phyloP scores from a whole-genome alignment of 2,797 vertebrate genomes.

The Clamator glandarius region DNA sequence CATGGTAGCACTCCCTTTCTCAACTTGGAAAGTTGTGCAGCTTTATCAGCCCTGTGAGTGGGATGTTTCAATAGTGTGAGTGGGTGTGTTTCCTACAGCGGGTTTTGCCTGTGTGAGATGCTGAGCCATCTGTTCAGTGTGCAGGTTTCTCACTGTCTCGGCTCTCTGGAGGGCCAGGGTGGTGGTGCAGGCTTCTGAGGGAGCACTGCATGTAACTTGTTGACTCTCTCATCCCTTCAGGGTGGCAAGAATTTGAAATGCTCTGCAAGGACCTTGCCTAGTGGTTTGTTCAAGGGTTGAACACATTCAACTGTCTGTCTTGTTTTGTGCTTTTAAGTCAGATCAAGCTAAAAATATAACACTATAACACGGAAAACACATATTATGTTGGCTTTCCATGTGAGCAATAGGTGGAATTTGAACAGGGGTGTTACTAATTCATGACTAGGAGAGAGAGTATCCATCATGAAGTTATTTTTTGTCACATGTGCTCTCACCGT shows the following conservation, averaged over 20 bases:
- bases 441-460: background rate
- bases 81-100: background rate
- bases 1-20: fast-evolving
- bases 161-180: background rate
- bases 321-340: background rate
- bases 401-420: background rate
- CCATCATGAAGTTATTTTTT: background rate
- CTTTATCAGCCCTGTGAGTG: background rate
- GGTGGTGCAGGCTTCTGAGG: background rate
- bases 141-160: background rate
- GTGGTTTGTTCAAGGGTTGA: background rate
- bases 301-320: background rate
- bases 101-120: background rate
- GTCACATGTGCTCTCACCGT: background rate
- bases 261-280: background rate
- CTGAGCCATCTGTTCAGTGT: background rate
- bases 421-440: background rate
- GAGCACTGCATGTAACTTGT: background rate
- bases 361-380: background rate
- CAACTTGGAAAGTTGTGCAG: background rate
- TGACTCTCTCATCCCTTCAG: background rate
- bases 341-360: background rate
- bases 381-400: background rate
- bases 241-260: background rate
- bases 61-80: background rate